phyloP scores from a whole-genome alignment of 1,140 invertebrate genomes.

The Thalassaphorura encarpata region DNA sequence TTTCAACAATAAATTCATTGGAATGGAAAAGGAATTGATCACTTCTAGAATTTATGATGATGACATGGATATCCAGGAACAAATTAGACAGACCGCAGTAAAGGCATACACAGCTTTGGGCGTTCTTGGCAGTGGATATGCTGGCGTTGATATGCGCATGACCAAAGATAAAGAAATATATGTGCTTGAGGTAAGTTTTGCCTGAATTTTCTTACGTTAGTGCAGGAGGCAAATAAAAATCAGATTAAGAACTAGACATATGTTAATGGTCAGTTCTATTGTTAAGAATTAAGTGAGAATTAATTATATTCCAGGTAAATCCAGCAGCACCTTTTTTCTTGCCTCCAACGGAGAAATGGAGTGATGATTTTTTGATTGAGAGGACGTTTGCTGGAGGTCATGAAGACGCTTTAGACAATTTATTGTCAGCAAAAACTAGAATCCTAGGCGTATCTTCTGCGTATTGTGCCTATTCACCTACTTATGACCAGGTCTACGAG shows the following conservation, averaged over 20 bases:
- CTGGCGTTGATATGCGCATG: not conserved
- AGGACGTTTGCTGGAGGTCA: not conserved
- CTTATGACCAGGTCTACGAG: not conserved
- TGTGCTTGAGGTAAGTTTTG: too few relatives aligned
- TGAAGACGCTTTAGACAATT: not conserved
- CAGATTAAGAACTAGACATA: too few relatives aligned
- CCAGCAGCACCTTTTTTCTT: not conserved
- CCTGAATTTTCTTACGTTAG: too few relatives aligned
- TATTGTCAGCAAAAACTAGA: not conserved
- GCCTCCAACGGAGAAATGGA: not conserved
- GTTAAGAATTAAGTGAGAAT: too few relatives aligned
- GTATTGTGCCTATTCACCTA: not conserved
- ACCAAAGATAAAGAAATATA: too few relatives aligned
- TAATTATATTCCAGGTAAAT: not conserved
- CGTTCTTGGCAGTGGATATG: not conserved
- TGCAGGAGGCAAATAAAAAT: too few relatives aligned
- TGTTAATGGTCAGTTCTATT: too few relatives aligned
- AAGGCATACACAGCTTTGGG: not conserved
- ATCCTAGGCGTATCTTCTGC: not conserved
- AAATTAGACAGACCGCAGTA: not conserved
- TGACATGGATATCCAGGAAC: not conserved
- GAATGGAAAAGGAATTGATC: not conserved
- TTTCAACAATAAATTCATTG: not conserved
- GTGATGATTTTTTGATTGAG: not conserved
- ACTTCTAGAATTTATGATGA: too few relatives aligned